Evolutionary conservation across 2,888 invertebrate species (phyloP).

Genomic region (Apamea epomidion): DNA sequence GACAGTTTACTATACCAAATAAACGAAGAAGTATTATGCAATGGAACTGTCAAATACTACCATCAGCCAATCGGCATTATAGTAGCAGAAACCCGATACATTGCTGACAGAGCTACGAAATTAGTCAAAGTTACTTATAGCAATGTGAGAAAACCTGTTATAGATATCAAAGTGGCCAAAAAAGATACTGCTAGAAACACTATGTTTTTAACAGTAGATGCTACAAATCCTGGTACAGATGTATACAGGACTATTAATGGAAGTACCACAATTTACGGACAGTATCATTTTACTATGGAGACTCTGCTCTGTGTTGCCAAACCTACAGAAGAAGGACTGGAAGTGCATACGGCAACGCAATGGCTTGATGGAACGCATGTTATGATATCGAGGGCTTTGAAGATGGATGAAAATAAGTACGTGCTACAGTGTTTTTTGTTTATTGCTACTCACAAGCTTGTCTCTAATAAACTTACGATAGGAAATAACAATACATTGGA

Average conservation of each 20-base stretch:
- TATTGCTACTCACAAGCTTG: no score
- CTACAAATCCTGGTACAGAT: constrained; percentile 55
- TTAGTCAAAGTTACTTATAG: constrained; percentile 89
- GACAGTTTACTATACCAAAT: constrained; percentile 40
- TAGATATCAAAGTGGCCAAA: constrained; percentile 56
- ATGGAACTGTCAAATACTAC: constrained; percentile 71
- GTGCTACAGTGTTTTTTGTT: neutral
- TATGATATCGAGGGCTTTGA: constrained; percentile 87
- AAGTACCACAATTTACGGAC: constrained; percentile 87
- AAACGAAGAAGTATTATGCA: constrained; percentile 79
- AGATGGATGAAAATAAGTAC: constrained; percentile 84
- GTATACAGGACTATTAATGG: constrained; percentile 71
- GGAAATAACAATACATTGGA: no score
- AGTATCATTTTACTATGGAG: constrained; percentile 95
- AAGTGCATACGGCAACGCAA: constrained; percentile 91
- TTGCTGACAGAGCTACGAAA: constrained; percentile 89
- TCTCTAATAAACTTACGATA: neutral
- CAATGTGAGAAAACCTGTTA: constrained; percentile 70
- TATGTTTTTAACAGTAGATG: constrained; percentile 28
- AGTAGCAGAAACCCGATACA: constrained; percentile 88
- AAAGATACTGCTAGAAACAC: constrained; percentile 44
- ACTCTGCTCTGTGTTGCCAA: constrained; percentile 91
- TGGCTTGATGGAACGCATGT: constrained; percentile 90
- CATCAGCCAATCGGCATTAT: constrained; percentile 83
- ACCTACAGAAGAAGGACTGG: constrained; percentile 93